These are phyloP conservation scores for Heliornis fulica DNA, from an alignment of 2,113 vertebrate genomes.

Conservation along the genomic window DNA sequence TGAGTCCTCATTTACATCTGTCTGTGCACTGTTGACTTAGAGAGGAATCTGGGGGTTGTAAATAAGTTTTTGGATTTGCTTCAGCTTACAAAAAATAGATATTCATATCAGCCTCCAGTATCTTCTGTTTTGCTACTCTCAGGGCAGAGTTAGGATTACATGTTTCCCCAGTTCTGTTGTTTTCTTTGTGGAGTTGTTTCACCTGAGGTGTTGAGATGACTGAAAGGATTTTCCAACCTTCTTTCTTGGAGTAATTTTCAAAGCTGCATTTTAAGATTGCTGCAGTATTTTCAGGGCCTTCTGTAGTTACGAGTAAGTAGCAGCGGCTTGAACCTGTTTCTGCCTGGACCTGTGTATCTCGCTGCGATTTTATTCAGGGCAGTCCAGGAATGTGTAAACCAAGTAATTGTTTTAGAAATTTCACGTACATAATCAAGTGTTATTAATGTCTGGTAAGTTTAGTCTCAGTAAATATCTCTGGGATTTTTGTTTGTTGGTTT, in stretches of 20 bases:
- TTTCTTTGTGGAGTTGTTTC: neutral
- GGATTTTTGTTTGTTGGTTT: neutral
- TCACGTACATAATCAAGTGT: neutral
- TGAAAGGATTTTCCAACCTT: neutral
- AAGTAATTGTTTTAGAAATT: neutral
- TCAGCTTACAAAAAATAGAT: conserved; percentile 2
- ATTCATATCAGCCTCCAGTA: neutral
- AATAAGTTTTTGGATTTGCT: conserved; percentile 7
- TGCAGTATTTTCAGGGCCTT: neutral
- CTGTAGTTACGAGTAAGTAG: neutral
- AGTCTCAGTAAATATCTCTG: neutral
- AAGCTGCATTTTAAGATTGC: neutral
- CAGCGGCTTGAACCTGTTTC: neutral
- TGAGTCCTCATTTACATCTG: conserved; percentile 20
- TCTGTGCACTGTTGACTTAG: conserved; percentile 1
- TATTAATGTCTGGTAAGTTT: neutral
- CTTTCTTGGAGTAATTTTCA: neutral
- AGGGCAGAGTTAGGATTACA: neutral
- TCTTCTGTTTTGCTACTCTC: neutral
- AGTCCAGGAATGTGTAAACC: neutral
- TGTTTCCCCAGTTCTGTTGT: neutral
- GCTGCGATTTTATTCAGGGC: neutral
- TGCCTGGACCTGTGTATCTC: neutral
- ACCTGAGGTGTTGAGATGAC: neutral
- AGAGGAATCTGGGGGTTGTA: neutral